Evolutionary conservation across 92 coral and sea anemone species (phyloP).

Genomic region (Bergia puertoricense): DNA sequence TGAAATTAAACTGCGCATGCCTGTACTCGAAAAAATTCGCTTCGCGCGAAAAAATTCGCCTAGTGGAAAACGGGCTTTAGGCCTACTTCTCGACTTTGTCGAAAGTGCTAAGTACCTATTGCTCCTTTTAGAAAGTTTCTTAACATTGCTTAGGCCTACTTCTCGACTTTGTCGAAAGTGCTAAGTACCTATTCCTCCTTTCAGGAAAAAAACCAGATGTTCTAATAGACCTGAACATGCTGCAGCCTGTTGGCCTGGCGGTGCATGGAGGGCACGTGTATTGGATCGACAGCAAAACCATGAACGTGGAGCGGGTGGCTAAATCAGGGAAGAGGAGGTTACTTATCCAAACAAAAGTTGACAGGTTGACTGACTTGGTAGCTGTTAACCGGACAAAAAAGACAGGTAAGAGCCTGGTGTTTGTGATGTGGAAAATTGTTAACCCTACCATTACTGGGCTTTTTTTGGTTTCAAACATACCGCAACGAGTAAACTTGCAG

Average conservation of each 20-base stretch:
- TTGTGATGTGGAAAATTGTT: neutral
- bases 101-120: neutral
- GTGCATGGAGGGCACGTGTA: conserved; percentile 72
- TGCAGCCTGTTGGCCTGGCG: conserved; percentile 77
- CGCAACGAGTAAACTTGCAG: too few relatives aligned
- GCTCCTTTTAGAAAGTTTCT: conserved; percentile 39
- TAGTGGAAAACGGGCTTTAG: too few relatives aligned
- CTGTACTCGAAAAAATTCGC: too few relatives aligned
- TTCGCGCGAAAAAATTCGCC: too few relatives aligned
- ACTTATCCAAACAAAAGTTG: conserved; percentile 64
- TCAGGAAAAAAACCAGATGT: conserved; percentile 59
- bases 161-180: too few relatives aligned
- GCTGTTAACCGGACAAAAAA: conserved; percentile 65
- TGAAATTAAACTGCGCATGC: too few relatives aligned
- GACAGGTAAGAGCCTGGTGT: conserved; percentile 38
- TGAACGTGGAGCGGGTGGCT: conserved; percentile 59
- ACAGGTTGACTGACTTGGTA: conserved; percentile 72
- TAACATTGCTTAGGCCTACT: too few relatives aligned
- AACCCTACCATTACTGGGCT: too few relatives aligned
- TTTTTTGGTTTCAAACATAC: too few relatives aligned
- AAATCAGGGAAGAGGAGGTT: conserved; percentile 42
- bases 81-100: too few relatives aligned
- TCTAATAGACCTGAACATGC: conserved; percentile 65
- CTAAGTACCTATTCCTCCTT: neutral
- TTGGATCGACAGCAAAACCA: conserved; percentile 81